Evolutionary conservation across 2,113 vertebrate species (phyloP).

Genomic region (Echinops telfairi): DNA sequence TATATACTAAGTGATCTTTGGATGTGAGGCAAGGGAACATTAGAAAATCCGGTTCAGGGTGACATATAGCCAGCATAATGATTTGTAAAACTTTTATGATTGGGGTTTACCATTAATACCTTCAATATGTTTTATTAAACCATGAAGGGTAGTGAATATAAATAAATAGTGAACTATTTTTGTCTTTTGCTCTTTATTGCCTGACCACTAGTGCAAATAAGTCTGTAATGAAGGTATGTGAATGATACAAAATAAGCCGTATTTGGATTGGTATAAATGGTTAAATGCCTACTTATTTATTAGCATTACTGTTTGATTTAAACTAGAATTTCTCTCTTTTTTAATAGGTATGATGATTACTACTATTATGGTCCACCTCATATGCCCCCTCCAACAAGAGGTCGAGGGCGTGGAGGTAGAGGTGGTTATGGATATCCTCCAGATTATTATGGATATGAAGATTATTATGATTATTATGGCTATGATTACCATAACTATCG

Average conservation of each 20-base stretch:
- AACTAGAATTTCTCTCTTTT: constrained; percentile 69
- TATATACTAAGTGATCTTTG: constrained; percentile 22
- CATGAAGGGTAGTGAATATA: constrained; percentile 37
- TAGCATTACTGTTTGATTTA: constrained; percentile 35
- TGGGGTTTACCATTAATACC: background rate
- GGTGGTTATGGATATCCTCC: constrained; percentile 96
- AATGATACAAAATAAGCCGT: background rate
- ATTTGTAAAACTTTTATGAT: constrained; percentile 30
- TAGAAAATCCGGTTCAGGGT: constrained; percentile 17
- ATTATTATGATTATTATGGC: constrained; percentile 99
- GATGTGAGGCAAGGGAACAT: background rate
- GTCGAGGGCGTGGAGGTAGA: constrained; percentile 94
- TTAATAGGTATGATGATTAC: constrained; percentile 97
- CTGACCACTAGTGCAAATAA: background rate
- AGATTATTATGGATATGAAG: constrained; percentile 98
- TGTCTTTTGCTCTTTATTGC: background rate
- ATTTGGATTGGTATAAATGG: background rate
- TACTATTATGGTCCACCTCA: constrained; percentile 98
- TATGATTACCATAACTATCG: constrained; percentile 99
- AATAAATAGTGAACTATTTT: constrained; percentile 16
- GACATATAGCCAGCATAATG: background rate
- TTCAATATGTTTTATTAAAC: background rate
- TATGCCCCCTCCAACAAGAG: constrained; percentile 94
- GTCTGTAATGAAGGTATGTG: constrained; percentile 1
- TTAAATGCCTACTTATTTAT: constrained; percentile 23